Conservation (phyloP, 2,888 invertebrate genomes). For the Eulithis testata region DNA sequence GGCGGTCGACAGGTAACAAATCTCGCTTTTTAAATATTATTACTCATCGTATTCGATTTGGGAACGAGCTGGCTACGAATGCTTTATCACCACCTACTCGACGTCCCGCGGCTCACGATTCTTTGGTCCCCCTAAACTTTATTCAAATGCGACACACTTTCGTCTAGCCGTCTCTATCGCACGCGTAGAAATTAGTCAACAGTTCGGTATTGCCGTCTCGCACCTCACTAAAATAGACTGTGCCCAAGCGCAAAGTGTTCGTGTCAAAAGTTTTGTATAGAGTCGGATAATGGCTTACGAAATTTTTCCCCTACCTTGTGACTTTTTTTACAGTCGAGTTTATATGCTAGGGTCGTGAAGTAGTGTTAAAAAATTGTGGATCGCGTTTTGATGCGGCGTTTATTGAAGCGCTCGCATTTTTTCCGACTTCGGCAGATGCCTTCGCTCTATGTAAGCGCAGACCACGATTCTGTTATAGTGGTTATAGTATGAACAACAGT, state of each 20-base stretch:
- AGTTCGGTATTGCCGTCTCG: conserved; percentile 70
- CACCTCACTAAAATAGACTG: conserved; percentile 82
- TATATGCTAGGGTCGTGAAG: conserved; percentile 78
- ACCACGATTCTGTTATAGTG: conserved; percentile 74
- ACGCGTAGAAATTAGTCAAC: conserved; percentile 62
- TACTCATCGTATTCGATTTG: conserved; percentile 84
- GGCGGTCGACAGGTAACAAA: conserved; percentile 83
- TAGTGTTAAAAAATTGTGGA: conserved; percentile 77
- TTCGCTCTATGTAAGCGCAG: conserved; percentile 71
- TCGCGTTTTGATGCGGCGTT: conserved; percentile 69
- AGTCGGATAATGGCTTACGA: conserved; percentile 81
- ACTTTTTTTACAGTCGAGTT: conserved; percentile 81
- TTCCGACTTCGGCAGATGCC: conserved; percentile 70
- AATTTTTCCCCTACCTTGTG: conserved; percentile 82
- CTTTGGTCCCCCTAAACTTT: conserved; percentile 82
- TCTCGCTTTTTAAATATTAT: conserved; percentile 84
- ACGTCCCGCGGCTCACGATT: conserved; percentile 79
- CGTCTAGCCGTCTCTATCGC: conserved; percentile 72
- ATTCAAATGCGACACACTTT: conserved; percentile 81
- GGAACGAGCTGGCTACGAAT: conserved; percentile 81
- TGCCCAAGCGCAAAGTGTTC: conserved; percentile 84
- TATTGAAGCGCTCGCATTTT: conserved; percentile 66
- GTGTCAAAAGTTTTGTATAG: conserved; percentile 84
- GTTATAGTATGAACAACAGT: conserved; percentile 79
- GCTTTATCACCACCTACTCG: conserved; percentile 85